Evolutionary conservation across 30 jellyfish, hydroid and myxozoan genomes (phyloP), one percentile per base, ranked within the genome.

Genomic region (Chrysaora quinquecirrha): DNA sequence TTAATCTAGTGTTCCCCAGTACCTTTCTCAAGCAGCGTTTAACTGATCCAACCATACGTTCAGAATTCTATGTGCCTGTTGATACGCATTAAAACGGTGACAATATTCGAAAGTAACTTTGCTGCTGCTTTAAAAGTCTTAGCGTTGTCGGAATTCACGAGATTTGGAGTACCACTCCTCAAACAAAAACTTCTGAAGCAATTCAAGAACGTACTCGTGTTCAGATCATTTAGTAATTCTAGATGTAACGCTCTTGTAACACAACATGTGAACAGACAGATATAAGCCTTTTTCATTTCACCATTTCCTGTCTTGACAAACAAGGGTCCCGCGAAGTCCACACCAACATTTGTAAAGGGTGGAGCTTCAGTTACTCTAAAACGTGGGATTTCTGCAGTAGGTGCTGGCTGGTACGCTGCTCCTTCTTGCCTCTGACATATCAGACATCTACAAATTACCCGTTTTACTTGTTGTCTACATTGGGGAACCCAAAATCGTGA

Each of bases 291-390:
- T 6, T 19, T 38, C 49, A 60, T 48, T 16, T 48, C 48, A 21
- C 60, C 61, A 28, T 48, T 79, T 1, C 18, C 82, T n/a, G n/a
- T n/a, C 81, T 79, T 58, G n/a, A 50, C 4, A 29, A 24, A 82
- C 33, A 82, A n/a, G 12, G 93, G 93, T 0, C 86, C 93, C 10
- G 86, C 85, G 69, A 68, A 82, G 54, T 82, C 86, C 21, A 82
- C 80, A 14, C 93, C 93, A 7, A 69, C 66, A 18, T 35, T 82
- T 50, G 71, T 54, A 33, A 82, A 82, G 1, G 93, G 86, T 48
- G 78, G 74, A 0, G 86, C 86, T 56, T 82, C 69, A 2, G 38
- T 79, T 1, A 82, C 93, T 67, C 87, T 69, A 29, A 50, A 82
- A 28, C 50, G 54, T n/a, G 93, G 93, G 56, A 82, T 33, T 28